phyloP scores from a whole-genome alignment of 1,140 invertebrate genomes.

The Calephelis nemesis region DNA sequence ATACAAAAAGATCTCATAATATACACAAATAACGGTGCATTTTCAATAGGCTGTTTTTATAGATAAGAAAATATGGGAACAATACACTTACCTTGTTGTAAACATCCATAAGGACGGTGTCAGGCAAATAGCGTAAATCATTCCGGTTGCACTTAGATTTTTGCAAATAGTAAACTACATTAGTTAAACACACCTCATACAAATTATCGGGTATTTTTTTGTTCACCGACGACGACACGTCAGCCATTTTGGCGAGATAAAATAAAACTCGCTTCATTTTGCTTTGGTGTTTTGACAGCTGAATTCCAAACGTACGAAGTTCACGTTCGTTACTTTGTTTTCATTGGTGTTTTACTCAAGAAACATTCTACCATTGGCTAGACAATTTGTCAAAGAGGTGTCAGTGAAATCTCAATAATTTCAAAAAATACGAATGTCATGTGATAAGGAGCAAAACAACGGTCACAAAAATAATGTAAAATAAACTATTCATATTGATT shows the following conservation, averaged over 20 bases:
- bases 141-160: slow-evolving; percentile 70
- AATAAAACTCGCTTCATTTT: slow-evolving; percentile 65
- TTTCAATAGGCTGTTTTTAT: slow-evolving; percentile 54
- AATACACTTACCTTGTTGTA: slow-evolving; percentile 82
- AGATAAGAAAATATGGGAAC: slow-evolving; percentile 45
- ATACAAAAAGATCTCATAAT: slow-evolving; percentile 24
- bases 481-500: slow-evolving; percentile 30
- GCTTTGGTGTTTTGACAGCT: slow-evolving; percentile 44
- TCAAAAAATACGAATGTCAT: slow-evolving; percentile 36
- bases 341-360: slow-evolving; percentile 33
- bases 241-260: slow-evolving; percentile 80
- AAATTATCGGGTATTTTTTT: slow-evolving; percentile 79
- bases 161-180: slow-evolving; percentile 73
- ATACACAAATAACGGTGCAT: slow-evolving; percentile 54
- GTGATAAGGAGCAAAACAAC: slow-evolving; percentile 48
- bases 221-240: slow-evolving; percentile 64
- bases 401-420: slow-evolving; percentile 20
- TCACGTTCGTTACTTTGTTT: slow-evolving; percentile 42
- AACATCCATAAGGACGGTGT: slow-evolving; percentile 83
- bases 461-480: slow-evolving; percentile 39
- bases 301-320: slow-evolving; percentile 45
- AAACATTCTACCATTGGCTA: slow-evolving; percentile 9
- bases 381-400: neutral
- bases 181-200: slow-evolving; percentile 79
- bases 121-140: slow-evolving; percentile 75